Base-by-base conservation (phyloP, 1,140 invertebrate genomes). In the Armadillidium nasatum region DNA sequence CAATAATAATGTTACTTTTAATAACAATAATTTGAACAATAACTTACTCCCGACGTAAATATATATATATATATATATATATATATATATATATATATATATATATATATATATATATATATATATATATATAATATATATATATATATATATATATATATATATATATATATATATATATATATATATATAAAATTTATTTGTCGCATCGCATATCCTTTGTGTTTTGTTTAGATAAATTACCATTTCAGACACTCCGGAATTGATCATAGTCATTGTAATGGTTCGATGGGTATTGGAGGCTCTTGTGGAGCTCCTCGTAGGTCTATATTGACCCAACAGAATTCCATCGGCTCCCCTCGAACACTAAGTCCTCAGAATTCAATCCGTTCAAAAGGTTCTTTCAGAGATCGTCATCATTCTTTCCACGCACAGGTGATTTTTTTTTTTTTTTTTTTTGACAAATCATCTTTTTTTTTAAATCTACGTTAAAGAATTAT, bases 251-350 rank as follows among this genome's bases (percentile, higher is more conserved):
- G 88, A 68, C 70, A 71, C 23, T 77, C 75, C 69, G 74, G 74
- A 67, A 74, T 71, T 44, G 90, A 91, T 82, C 89, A 91, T 82
- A 87, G 87, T 9, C 87, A 90, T 78, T 93, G 90, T 83, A 94
- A 93, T 83, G 92, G 90, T 21, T 79, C 75, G 44, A 76, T 72
- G 60, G 74, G 75, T 74, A 76, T 72, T 75, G 74, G 73, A 71
- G 78, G 72, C 74, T 13, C 11, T 19, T 72, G 76, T 71, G 60
- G 73, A 69, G 78, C 72, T 60, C 78, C 78, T 33, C 76, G 80
- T 45, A 72, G 80, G 15, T 78, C 80, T 46, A 80, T 82, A 43
- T 79, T 88, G 22, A 85, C 85, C 69, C 85, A 85, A 67, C 86
- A 86, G 76, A 86, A 86, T 81, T 85, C 82, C 13, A 82, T 83